Percentiles rank a stretch among this genome's conserved stretches.
These are phyloP conservation scores for Cantharis nigra DNA, from an alignment of 2,888 invertebrate genomes.

Conservation along the genomic window DNA sequence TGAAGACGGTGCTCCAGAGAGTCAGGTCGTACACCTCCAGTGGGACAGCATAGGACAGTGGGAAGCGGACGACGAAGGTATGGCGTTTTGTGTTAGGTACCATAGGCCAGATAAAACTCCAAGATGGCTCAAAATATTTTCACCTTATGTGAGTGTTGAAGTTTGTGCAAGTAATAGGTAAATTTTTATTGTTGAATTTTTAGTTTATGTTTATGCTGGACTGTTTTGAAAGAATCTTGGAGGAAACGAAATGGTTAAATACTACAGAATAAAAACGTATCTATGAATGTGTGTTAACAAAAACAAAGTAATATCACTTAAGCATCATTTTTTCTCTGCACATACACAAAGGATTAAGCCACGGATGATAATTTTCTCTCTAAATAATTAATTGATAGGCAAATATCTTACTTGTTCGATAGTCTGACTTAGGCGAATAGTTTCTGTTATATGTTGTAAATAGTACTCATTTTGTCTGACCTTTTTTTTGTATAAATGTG, in stretches of 20 bases:
- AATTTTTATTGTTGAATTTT: slow-evolving; percentile 45
- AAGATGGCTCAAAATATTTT: slow-evolving; percentile 84
- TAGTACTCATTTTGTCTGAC: slow-evolving; percentile 18
- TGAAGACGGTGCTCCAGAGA: slow-evolving; percentile 78
- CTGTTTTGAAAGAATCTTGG: slow-evolving; percentile 94
- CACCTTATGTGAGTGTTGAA: slow-evolving; percentile 77
- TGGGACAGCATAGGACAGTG: slow-evolving; percentile 85
- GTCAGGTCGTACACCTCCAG: slow-evolving; percentile 73
- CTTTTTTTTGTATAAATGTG: slow-evolving; percentile 14
- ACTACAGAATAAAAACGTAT: slow-evolving; percentile 12
- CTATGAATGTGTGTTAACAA: not conserved
- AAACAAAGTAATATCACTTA: slow-evolving; percentile 13
- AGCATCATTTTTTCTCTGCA: slow-evolving; percentile 24
- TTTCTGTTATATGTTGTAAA: slow-evolving; percentile 27
- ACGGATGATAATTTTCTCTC: slow-evolving; percentile 19
- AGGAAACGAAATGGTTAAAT: slow-evolving; percentile 78
- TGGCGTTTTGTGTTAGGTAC: slow-evolving; percentile 89
- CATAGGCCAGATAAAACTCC: slow-evolving; percentile 78
- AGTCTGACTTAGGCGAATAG: slow-evolving; percentile 19
- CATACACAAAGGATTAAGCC: slow-evolving; percentile 19
- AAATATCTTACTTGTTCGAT: slow-evolving; percentile 22
- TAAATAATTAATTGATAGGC: slow-evolving; percentile 10
- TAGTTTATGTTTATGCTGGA: slow-evolving; percentile 90
- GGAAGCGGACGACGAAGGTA: slow-evolving; percentile 91
- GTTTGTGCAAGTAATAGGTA: not conserved